phyloP scores from a whole-genome alignment of 2,888 invertebrate species.

The Eristalis intricaria region DNA sequence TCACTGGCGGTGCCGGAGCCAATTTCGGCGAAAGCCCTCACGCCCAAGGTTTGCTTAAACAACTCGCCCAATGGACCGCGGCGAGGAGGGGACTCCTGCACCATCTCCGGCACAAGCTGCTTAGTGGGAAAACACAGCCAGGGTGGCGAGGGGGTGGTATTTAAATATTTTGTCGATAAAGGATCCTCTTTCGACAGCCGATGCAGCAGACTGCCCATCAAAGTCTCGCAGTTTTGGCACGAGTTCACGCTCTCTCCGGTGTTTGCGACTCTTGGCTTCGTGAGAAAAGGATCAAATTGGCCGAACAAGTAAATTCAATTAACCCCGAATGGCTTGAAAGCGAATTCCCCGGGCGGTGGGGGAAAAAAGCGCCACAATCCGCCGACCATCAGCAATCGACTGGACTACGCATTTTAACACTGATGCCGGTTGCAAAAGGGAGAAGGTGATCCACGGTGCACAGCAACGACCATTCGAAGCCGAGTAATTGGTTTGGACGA shows the following conservation, averaged over 20 bases:
- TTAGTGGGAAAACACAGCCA: too few relatives aligned
- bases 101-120: too few relatives aligned
- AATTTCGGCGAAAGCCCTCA: not conserved
- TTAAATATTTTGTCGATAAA: too few relatives aligned
- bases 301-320: conserved; percentile 26
- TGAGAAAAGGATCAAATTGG: not conserved
- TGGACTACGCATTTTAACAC: too few relatives aligned
- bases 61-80: not conserved
- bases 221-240: not conserved
- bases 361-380: not conserved
- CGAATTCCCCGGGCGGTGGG: not conserved
- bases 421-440: not conserved
- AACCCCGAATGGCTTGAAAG: not conserved
- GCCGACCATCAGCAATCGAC: too few relatives aligned
- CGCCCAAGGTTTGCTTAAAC: not conserved
- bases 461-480: not conserved
- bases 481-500: too few relatives aligned
- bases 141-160: too few relatives aligned
- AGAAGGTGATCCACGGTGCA: too few relatives aligned
- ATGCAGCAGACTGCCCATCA: not conserved
- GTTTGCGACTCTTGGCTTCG: not conserved
- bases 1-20: not conserved
- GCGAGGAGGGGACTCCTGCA: not conserved
- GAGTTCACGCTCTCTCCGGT: not conserved
- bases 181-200: too few relatives aligned